Percentiles rank a stretch among this genome's conserved stretches.
Conservation (phyloP, 2,888 invertebrate genomes). For the Agrochola circellaris region DNA sequence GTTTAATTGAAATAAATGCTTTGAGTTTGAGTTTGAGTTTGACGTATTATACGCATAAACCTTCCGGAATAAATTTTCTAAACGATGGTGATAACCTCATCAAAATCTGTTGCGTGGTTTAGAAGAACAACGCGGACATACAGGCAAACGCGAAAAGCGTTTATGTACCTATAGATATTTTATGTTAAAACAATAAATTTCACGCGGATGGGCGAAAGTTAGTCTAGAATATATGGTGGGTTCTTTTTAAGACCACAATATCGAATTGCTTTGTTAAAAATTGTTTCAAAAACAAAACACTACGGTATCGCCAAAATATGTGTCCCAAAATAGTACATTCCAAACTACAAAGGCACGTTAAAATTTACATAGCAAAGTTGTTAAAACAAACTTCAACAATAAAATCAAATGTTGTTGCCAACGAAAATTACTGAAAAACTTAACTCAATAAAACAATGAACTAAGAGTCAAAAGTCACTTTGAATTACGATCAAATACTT, state of each 20-base stretch:
- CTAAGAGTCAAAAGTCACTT: constrained; percentile 73
- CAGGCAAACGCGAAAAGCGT: too few relatives aligned
- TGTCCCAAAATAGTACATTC: constrained; percentile 29
- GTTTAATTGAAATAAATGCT: too few relatives aligned
- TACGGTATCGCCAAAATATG: constrained; percentile 15
- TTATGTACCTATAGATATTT: too few relatives aligned
- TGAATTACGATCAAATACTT: constrained; percentile 77
- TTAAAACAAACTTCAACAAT: constrained; percentile 56
- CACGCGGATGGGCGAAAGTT: too few relatives aligned
- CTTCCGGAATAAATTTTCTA: too few relatives aligned
- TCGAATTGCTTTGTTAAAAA: not conserved
- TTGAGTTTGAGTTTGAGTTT: too few relatives aligned
- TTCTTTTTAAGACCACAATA: not conserved
- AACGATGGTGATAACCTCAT: too few relatives aligned
- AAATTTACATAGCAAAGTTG: constrained; percentile 53
- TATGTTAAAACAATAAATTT: too few relatives aligned
- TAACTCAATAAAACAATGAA: constrained; percentile 67
- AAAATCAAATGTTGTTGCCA: constrained; percentile 45
- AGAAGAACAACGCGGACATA: too few relatives aligned
- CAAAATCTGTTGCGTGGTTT: too few relatives aligned
- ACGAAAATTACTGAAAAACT: constrained; percentile 72
- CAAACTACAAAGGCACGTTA: constrained; percentile 43
- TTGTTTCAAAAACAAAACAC: not conserved
- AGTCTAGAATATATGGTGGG: not conserved
- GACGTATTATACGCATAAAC: too few relatives aligned